Base-by-base conservation (phyloP, 2,888 invertebrate genomes). In the Alsophila aescularia region DNA sequence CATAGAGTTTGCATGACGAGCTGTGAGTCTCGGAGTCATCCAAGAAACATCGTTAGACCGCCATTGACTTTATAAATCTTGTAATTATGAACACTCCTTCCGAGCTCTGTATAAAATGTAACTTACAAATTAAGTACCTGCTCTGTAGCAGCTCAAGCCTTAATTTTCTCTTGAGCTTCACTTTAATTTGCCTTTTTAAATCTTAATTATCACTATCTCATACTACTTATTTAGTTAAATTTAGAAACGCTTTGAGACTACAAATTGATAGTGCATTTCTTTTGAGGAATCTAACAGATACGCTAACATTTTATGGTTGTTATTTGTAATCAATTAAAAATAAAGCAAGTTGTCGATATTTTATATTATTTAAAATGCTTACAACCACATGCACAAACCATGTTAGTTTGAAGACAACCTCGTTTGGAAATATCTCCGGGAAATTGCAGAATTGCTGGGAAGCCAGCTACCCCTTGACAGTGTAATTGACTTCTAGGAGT, bases 61-160 rank as follows among this genome's bases (percentile, higher is more conserved):
- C 56, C 52, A 52, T 57, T 57, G 48, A 48, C 48, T 57, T 58
- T 49, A 58, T 52, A 58, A 48, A 57, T 48, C 48, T 52, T 39
- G 51, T 52, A 52, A 57, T 57, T 57, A 52, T 48, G 52, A 48
- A 52, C 57, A 52, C 52, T 44, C 39, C 37, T 29, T 15, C 27
- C 34, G 27, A 42, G 43, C 31, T 41, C 47, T 36, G 39, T 41
- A 27, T 47, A 47, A 48, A 53, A 41, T 53, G 41, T 53, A 36
- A 42, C 36, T 37, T 53, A 48, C 53, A 53, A 43, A 53, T 53
- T 53, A 48, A n/a, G n/a, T n/a, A n/a, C n/a, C n/a, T n/a, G n/a
- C 42, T 42, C 31, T 37, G 53, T 53, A 47, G 40, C 35, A 52
- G 36, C 41, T 53, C 42, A 29, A 14, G 31, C 37, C 47, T 53